A percentile compares a stretch with the other conserved stretches of the same genome.
These are phyloP conservation scores for Sebastolobus altivelis DNA, from an alignment of 2,797 vertebrate species.

Conservation along the genomic window DNA sequence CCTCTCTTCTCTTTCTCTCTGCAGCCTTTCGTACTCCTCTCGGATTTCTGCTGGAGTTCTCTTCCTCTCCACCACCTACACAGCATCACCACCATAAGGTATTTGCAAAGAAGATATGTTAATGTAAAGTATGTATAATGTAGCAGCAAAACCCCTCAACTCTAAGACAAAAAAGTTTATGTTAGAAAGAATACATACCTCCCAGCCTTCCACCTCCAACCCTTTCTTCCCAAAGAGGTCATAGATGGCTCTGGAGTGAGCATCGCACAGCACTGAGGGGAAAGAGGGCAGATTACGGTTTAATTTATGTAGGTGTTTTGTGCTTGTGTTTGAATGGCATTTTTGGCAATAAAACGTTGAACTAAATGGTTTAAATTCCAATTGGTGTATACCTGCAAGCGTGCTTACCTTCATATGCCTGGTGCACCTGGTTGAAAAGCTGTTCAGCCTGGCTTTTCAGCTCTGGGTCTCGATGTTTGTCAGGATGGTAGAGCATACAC, in stretches of 20 bases:
- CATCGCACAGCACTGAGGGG: constrained; percentile 92
- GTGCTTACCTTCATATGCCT: constrained; percentile 94
- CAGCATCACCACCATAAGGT: constrained; percentile 13
- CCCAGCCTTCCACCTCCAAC: constrained; percentile 99
- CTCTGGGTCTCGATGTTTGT: constrained; percentile 97
- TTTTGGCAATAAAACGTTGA: background rate
- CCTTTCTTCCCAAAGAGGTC: constrained; percentile 98
- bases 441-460: constrained; percentile 94
- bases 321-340: background rate
- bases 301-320: background rate
- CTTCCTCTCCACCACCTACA: constrained; percentile 95
- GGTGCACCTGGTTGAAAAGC: constrained; percentile 96
- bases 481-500: constrained; percentile 98
- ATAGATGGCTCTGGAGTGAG: constrained; percentile 97
- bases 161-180: background rate
- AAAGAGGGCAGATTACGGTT: background rate
- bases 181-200: constrained; percentile 84
- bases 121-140: background rate
- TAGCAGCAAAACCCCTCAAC: background rate
- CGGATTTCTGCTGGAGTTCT: constrained; percentile 95
- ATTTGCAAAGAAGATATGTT: constrained; percentile 4
- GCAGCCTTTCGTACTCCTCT: constrained; percentile 96
- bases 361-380: background rate
- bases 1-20: constrained; percentile 95
- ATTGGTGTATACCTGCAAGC: no score